Evolutionary conservation across 2,888 invertebrate genomes (phyloP).

Genomic region (Drosophila pegasa): DNA sequence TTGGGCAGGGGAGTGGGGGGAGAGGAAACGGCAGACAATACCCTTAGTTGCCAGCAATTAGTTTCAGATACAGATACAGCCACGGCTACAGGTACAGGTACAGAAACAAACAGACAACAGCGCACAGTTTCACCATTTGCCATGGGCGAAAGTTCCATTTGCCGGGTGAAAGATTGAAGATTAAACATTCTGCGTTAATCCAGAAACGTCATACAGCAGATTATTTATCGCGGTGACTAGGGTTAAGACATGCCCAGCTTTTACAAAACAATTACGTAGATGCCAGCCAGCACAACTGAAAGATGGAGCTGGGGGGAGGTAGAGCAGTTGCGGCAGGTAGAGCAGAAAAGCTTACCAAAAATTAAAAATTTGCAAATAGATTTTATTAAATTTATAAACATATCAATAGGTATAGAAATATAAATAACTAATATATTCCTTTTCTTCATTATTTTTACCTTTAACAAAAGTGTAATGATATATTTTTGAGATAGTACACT

Average conservation of each 20-base stretch:
- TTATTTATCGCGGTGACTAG: neutral
- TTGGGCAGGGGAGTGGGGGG: neutral
- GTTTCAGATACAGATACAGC: constrained; percentile 47
- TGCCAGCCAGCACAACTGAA: neutral
- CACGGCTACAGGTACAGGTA: constrained; percentile 10
- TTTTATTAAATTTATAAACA: no score
- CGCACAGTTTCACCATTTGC: constrained; percentile 37
- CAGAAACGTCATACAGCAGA: constrained; percentile 12
- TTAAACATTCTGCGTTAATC: constrained; percentile 44
- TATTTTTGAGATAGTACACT: no score
- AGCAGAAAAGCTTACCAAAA: no score
- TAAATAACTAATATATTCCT: no score
- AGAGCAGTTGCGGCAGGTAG: neutral
- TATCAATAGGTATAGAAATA: no score
- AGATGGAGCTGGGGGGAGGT: neutral
- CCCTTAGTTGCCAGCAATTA: constrained; percentile 59
- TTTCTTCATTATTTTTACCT: no score
- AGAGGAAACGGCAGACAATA: constrained; percentile 59
- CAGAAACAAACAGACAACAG: constrained; percentile 23
- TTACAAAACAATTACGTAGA: neutral
- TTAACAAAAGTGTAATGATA: no score
- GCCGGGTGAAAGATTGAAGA: constrained; percentile 42
- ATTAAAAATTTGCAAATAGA: no score
- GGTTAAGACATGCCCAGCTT: neutral
- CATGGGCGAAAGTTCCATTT: constrained; percentile 54